Base-by-base conservation (phyloP, 1,140 invertebrate genomes). In the Sipha flava region DNA sequence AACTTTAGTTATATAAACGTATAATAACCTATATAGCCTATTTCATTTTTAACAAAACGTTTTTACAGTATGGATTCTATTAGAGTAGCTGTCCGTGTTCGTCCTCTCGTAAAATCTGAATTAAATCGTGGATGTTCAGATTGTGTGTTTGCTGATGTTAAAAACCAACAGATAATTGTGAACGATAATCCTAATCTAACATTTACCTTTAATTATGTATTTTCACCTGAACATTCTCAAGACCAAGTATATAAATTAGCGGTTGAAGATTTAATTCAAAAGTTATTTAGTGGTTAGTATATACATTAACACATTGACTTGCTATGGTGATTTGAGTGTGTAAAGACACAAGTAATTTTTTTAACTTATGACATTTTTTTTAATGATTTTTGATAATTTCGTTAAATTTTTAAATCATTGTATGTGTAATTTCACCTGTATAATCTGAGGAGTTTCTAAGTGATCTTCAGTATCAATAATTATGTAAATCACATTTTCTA, bases 171-270 rank as follows among this genome's bases (percentile, higher is more conserved):
- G 86, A 89, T 95, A 21, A 86, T 88, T n/a, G 88, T 96, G 1
- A 77, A 77, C 43, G 88, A 90, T 82, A 88, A 89, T 23, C 87
- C 87, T 5, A 92, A 94, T 31, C 90, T 92, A 82, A 87, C 90
- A 0, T 98, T 96, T 83, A 96, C 95, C 1, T 98, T 92, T 85
- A 97, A 97, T 85, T 90, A 93, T 87, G 94, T 95, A 0, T 94
- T 96, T 83, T 87, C 90, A 75, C 87, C 89, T 40, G 86, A 90
- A 47, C 87, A 90, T 18, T 87, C 86, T 1, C 95, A 98, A 84
- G 87, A 90, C 34, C 87, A 90, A 40, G 89, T 97, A 75, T 98
- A 96, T 85, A 87, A 92, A 23, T 88, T 86, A 6, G 92, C 93
- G 82, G 91, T 97, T 4, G 89, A 91, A 81, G 86, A 87, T 23